Percentiles rank a stretch among this genome's conserved stretches.
phyloP scores from a whole-genome alignment of 2,888 invertebrate species.

The Muscina levida region DNA sequence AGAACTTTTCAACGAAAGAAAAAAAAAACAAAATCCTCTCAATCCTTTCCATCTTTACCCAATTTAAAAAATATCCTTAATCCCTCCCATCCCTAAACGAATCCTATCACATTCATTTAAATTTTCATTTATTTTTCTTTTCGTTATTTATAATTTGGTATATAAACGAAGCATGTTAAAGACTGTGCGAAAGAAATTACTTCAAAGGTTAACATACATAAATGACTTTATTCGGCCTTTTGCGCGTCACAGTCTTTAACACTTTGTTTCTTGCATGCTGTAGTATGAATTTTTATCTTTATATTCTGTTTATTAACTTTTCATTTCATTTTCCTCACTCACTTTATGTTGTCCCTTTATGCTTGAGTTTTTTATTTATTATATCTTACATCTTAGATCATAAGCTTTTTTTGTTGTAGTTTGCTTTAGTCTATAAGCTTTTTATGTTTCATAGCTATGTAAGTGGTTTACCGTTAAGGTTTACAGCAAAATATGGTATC shows the following conservation, averaged over 20 bases:
- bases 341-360: conserved; percentile 74
- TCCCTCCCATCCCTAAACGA: neutral
- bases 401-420: conserved; percentile 74
- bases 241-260: conserved; percentile 45
- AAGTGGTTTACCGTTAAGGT: conserved; percentile 62
- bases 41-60: neutral
- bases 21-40: conserved; percentile 23
- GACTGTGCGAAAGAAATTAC: conserved; percentile 30
- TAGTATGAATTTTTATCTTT: conserved; percentile 21
- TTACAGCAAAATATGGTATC: conserved; percentile 72
- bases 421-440: conserved; percentile 69
- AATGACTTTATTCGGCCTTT: neutral
- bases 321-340: conserved; percentile 70
- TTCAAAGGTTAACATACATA: no score
- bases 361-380: conserved; percentile 66
- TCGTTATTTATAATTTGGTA: conserved; percentile 52
- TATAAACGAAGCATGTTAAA: conserved; percentile 62
- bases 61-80: conserved; percentile 4
- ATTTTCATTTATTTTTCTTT: conserved; percentile 48
- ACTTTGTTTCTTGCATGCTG: conserved; percentile 35
- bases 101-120: conserved; percentile 37
- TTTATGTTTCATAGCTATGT: conserved; percentile 66
- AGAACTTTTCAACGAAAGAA: neutral
- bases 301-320: conserved; percentile 29
- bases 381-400: conserved; percentile 58